These are phyloP conservation scores for Itoplectis maculator DNA, from an alignment of 2,888 invertebrate species.

Conservation along the genomic window DNA sequence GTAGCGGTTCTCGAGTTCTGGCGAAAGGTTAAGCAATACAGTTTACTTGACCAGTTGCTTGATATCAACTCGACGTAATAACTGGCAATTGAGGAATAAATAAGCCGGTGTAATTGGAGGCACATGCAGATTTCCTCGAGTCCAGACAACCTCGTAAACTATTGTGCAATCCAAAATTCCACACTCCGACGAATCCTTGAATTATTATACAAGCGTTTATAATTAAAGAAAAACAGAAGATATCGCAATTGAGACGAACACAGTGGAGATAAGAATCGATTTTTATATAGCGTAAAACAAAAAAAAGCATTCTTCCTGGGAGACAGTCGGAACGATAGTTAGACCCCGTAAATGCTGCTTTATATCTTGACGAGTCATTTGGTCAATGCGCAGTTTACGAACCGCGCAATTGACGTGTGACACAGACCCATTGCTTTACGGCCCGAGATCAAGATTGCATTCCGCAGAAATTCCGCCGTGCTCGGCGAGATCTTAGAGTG, in stretches of 20 bases:
- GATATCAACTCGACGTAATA: neutral
- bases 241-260: conserved; percentile 3
- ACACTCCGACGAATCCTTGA: neutral
- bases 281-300: conserved; percentile 3
- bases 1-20: neutral
- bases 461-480: neutral
- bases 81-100: neutral
- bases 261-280: conserved; percentile 1
- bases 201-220: neutral
- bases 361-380: conserved; percentile 53
- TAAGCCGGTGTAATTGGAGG: neutral
- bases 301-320: neutral
- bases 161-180: neutral
- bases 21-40: neutral
- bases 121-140: neutral
- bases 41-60: neutral
- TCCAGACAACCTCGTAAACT: neutral
- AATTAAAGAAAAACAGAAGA: neutral
- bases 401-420: conserved; percentile 44
- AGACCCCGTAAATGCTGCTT: conserved; percentile 37
- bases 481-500: neutral
- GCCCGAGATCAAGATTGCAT: conserved; percentile 31
- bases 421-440: conserved; percentile 33
- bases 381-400: conserved; percentile 33
- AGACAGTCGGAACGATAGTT: conserved; percentile 8